Base-by-base conservation (phyloP, 2,888 invertebrate genomes). In the Megamerina dolium region DNA sequence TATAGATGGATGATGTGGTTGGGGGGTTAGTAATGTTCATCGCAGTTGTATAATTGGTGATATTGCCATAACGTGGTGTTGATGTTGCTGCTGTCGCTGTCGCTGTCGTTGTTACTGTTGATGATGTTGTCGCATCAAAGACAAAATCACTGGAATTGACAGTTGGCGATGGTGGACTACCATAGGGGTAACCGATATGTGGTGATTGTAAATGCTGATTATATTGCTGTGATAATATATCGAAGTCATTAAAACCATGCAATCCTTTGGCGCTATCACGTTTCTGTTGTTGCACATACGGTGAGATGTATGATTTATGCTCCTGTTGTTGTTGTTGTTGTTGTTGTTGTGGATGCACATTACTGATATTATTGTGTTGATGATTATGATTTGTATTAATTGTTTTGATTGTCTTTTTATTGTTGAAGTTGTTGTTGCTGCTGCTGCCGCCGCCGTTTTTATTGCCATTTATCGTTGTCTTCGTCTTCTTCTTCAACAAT, bases 241-340 rank as follows among this genome's bases (percentile, higher is more conserved):
- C 64, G 37, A 70, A 70, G 50, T 70, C 70, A 48, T 70, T 70
- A 53, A 70, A 69, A 37, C 70, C 70, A 31, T 70, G 70, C 52
- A 70, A 43, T 42, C 69, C 69, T 48, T 61, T 63, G 42, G 56
- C 62, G 43, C 63, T 66, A 39, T 64, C 64, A 30, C 64, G 63
- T 45, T 66, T 64, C 52, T 65, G 66, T 23, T 60, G 62, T 41
- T 65, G 65, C 40, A 59, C 62, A 45, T 63, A 64, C 4, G 64
- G 60, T 21, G 66, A 63, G 13, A 61, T 53, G 44, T 61, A 63
- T 23, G 53, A 44, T 42, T 51, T 52, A 29, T 51, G 42, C 26
- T 55, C 53, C 4, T 47, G 50, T 12, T 48, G 49, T 26, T 49
- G 45, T 33, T 45, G 50, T 4, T 50, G 52, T 37, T 50, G 29